phyloP scores from a whole-genome alignment of 2,797 vertebrate genomes.

The Sciaenops ocellatus region DNA sequence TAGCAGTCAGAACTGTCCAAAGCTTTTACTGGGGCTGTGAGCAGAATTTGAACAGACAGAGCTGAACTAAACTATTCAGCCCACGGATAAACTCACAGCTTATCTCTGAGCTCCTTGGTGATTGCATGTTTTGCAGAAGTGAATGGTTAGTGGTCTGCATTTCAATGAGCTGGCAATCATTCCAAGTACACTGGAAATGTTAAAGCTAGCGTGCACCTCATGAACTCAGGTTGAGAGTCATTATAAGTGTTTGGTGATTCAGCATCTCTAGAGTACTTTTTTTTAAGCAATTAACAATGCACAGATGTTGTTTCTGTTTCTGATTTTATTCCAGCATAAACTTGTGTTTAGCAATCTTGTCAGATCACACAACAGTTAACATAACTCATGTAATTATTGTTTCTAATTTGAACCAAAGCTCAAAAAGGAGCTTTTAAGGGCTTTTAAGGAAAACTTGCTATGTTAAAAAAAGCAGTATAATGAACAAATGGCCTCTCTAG shows the following conservation, averaged over 20 bases:
- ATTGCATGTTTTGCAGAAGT: conserved; percentile 15
- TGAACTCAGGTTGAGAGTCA: neutral
- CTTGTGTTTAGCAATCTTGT: neutral
- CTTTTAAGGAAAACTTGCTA: neutral
- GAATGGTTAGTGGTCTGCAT: conserved; percentile 9
- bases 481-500: neutral
- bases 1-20: neutral
- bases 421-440: too few species aligned
- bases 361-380: neutral
- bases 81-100: neutral
- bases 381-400: neutral
- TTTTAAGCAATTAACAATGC: neutral
- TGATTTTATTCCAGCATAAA: neutral
- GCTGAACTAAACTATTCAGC: conserved; percentile 33
- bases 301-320: neutral
- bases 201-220: neutral
- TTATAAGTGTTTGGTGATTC: conserved; percentile 2
- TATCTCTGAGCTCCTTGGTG: conserved; percentile 4
- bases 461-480: neutral
- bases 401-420: neutral
- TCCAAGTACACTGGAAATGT: conserved; percentile 22
- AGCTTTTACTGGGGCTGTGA: neutral
- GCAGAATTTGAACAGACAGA: conserved; percentile 15
- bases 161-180: conserved; percentile 41
- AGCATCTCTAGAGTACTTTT: neutral